These are phyloP conservation scores for Eretmocerus hayati DNA, from an alignment of 2,888 invertebrate genomes.

Conservation along the genomic window DNA sequence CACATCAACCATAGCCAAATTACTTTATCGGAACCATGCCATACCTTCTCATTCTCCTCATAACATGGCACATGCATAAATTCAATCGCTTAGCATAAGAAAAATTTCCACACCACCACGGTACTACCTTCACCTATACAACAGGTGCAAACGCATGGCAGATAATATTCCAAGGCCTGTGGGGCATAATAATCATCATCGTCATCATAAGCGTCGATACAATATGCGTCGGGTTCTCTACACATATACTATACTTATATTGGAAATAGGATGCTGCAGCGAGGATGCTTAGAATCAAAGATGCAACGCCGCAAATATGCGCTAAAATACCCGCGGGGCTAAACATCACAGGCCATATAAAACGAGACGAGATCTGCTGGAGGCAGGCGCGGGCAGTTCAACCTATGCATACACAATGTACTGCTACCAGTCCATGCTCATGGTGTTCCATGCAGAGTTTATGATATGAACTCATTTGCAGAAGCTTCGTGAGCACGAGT, in stretches of 20 bases:
- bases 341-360: no score
- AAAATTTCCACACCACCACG: no score
- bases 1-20: no score
- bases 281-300: conserved; percentile 28
- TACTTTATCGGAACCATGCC: no score
- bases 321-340: conserved; percentile 33
- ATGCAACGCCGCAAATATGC: conserved; percentile 27
- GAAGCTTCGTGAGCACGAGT: no score
- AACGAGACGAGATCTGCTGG: no score
- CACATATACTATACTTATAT: no score
- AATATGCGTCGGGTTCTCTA: no score
- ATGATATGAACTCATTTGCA: conserved; percentile 43
- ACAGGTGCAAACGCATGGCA: conserved; percentile 11
- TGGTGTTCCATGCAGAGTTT: conserved; percentile 36
- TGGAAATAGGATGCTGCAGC: conserved; percentile 22
- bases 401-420: conserved; percentile 46
- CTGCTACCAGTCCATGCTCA: conserved; percentile 34
- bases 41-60: no score
- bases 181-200: conserved; percentile 25
- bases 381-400: conserved; percentile 29
- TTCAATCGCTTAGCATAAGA: no score
- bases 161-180: conserved; percentile 15
- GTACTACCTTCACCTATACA: no score
- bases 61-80: no score
- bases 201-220: conserved; percentile 26